Percentiles rank a stretch among this genome's conserved stretches.
These are phyloP conservation scores for Archocentrus centrarchus DNA, from an alignment of 2,113 vertebrate species.

Conservation along the genomic window DNA sequence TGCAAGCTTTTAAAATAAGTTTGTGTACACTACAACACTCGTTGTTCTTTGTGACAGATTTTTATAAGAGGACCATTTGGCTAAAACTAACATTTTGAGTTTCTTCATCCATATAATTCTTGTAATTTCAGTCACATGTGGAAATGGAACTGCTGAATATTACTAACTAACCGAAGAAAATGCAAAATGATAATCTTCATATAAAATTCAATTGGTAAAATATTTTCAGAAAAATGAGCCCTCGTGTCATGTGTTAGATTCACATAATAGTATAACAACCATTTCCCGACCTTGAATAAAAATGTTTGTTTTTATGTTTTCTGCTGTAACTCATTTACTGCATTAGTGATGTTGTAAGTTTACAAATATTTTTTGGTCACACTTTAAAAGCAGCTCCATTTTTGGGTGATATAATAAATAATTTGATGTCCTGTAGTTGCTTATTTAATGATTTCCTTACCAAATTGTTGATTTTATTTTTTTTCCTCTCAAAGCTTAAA, in stretches of 20 bases:
- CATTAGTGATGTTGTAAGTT: neutral
- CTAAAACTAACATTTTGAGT: too few relatives aligned
- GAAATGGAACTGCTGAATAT: too few relatives aligned
- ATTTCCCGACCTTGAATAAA: too few relatives aligned
- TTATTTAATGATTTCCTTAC: neutral
- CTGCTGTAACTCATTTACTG: neutral
- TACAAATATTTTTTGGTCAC: constrained; percentile 6
- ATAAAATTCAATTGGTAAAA: too few relatives aligned
- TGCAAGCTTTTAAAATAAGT: neutral
- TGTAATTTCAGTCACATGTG: too few relatives aligned
- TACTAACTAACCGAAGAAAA: too few relatives aligned
- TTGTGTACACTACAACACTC: neutral
- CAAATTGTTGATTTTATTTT: neutral
- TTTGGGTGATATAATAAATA: constrained; percentile 10
- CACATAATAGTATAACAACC: too few relatives aligned
- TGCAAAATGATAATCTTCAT: neutral
- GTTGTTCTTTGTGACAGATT: too few relatives aligned
- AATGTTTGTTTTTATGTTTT: neutral
- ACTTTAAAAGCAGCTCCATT: constrained; percentile 48
- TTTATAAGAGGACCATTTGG: too few relatives aligned
- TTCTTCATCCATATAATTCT: too few relatives aligned
- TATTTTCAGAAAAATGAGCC: too few relatives aligned
- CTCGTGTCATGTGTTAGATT: too few relatives aligned
- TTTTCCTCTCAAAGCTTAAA: neutral
- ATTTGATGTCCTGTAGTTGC: neutral